These are phyloP conservation scores for Xylota sylvarum DNA, from an alignment of 2,888 invertebrate genomes.

Conservation along the genomic window DNA sequence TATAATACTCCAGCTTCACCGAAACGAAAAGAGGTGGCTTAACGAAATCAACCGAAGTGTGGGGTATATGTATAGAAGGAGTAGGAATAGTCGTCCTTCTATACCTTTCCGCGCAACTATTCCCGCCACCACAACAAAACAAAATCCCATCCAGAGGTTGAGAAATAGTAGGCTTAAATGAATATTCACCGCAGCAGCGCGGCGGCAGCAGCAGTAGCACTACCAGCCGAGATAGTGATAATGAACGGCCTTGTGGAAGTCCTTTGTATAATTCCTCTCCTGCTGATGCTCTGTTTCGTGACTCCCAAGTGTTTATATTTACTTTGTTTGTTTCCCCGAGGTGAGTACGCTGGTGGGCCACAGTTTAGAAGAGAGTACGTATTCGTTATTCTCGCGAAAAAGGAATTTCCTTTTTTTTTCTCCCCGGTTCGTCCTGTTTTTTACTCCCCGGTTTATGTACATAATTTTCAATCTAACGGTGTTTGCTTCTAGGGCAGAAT, in stretches of 20 bases:
- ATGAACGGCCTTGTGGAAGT: constrained; percentile 50
- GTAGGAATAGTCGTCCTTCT: too few species aligned
- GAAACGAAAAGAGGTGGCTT: constrained; percentile 5
- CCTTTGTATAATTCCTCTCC: constrained; percentile 41
- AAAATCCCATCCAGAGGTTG: constrained; percentile 32
- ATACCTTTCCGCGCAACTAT: not conserved
- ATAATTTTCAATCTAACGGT: constrained; percentile 44
- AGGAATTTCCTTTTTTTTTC: not conserved
- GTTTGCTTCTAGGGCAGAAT: constrained; percentile 11
- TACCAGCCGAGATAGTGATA: constrained; percentile 27
- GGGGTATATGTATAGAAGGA: not conserved
- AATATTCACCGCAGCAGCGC: constrained; percentile 48
- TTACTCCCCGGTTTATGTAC: constrained; percentile 4
- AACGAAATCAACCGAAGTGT: constrained; percentile 1
- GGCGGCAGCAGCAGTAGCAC: constrained; percentile 16
- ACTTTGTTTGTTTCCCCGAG: constrained; percentile 30
- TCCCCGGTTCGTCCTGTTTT: too few species aligned
- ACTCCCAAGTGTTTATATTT: constrained; percentile 16
- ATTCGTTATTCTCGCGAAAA: not conserved
- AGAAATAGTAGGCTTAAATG: constrained; percentile 34
- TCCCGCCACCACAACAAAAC: constrained; percentile 19
- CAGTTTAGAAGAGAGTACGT: not conserved
- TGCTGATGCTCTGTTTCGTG: constrained; percentile 1
- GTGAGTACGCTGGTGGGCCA: constrained; percentile 7
- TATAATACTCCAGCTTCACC: constrained; percentile 24